Evolutionary conservation across 1,140 invertebrate species (phyloP).

Genomic region (Drosophila rufa): DNA sequence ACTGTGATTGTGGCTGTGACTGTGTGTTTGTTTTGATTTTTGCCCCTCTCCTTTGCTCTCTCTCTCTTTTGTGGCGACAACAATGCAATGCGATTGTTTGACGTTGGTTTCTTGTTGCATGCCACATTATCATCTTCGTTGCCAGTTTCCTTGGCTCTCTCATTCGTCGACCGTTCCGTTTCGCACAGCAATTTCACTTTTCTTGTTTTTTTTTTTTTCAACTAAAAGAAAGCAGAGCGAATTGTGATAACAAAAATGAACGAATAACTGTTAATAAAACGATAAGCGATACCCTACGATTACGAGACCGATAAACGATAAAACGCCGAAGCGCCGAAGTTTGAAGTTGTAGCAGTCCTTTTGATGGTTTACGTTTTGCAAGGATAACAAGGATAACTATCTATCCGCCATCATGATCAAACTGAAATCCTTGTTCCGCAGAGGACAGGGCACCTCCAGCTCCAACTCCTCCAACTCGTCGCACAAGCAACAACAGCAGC

Average conservation of each 20-base stretch:
- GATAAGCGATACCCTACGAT: constrained; percentile 33
- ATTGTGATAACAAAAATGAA: constrained; percentile 55
- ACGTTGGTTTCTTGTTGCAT: constrained; percentile 42
- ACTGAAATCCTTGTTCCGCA: constrained; percentile 92
- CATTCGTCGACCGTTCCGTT: constrained; percentile 30
- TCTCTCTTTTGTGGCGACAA: constrained; percentile 13
- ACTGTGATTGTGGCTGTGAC: constrained; percentile 19
- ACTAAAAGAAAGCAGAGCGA: constrained; percentile 40
- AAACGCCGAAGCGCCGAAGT: background rate
- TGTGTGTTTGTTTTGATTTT: constrained; percentile 50
- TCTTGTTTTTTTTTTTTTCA: constrained; percentile 11
- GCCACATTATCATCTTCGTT: constrained; percentile 26
- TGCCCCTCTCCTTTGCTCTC: background rate
- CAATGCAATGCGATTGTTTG: constrained; percentile 42
- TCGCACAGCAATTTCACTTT: constrained; percentile 59
- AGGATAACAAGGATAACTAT: constrained; percentile 18
- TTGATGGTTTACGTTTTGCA: constrained; percentile 72
- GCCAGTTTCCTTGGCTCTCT: constrained; percentile 6
- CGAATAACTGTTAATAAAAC: constrained; percentile 20
- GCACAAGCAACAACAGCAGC: constrained; percentile 45
- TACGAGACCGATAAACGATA: constrained; percentile 24
- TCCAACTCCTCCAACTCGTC: constrained; percentile 75
- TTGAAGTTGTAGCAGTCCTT: constrained; percentile 17
- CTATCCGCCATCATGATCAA: constrained; percentile 88
- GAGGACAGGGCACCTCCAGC: constrained; percentile 87